phyloP scores from a whole-genome alignment of 1,140 invertebrate genomes.

The Ruditapes philippinarum region DNA sequence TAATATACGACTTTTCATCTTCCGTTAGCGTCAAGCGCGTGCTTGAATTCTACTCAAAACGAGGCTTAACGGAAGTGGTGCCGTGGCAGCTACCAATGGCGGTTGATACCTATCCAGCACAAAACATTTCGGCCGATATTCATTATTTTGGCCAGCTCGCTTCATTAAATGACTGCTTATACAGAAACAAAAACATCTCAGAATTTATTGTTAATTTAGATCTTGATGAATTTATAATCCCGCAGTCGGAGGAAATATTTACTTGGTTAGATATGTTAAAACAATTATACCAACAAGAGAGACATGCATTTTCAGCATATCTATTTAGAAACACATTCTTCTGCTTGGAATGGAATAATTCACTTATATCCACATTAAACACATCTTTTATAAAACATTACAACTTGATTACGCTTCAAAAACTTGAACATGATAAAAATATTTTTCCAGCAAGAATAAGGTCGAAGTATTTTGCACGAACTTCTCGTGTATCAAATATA shows the following conservation, averaged over 20 bases:
- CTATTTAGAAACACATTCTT: constrained; percentile 47
- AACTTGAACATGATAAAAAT: constrained; percentile 8
- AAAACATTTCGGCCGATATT: constrained; percentile 42
- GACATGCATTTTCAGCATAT: neutral
- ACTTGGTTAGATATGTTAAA: constrained; percentile 35
- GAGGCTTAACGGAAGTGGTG: constrained; percentile 91
- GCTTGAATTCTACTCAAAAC: constrained; percentile 90
- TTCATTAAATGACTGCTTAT: constrained; percentile 43
- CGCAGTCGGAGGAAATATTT: neutral
- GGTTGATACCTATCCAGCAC: constrained; percentile 71
- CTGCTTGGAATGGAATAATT: constrained; percentile 33
- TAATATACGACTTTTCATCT: constrained; percentile 97
- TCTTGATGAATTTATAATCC: constrained; percentile 58
- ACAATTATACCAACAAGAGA: neutral
- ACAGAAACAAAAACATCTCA: constrained; percentile 18
- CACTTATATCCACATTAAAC: neutral
- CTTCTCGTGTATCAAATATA: neutral
- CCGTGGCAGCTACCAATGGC: constrained; percentile 94
- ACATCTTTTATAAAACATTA: constrained; percentile 19
- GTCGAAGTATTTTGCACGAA: constrained; percentile 46
- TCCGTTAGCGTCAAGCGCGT: constrained; percentile 91
- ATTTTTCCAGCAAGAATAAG: neutral
- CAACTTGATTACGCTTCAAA: constrained; percentile 38
- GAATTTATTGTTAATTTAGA: constrained; percentile 56
- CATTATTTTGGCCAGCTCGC: constrained; percentile 75